phyloP scores from a whole-genome alignment of 1,140 invertebrate species.

The Oscheius sp. region DNA sequence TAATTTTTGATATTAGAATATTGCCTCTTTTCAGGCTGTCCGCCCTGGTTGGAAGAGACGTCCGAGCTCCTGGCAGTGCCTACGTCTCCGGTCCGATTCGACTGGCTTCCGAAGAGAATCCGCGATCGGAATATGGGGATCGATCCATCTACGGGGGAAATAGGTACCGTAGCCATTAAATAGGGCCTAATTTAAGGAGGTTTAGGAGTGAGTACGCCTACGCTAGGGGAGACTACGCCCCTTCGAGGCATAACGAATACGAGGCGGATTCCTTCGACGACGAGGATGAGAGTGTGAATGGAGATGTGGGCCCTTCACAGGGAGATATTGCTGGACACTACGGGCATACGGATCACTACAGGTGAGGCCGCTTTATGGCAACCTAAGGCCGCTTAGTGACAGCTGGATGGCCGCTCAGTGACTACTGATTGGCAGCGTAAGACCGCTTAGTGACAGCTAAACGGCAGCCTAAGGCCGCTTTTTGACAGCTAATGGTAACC shows the following conservation, averaged over 20 bases:
- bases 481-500: no score
- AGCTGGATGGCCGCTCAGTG: no score
- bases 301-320: not conserved
- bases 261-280: slow-evolving; percentile 34
- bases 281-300: slow-evolving; percentile 23
- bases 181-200: not conserved
- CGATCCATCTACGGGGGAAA: not conserved
- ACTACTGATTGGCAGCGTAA: no score
- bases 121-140: slow-evolving; percentile 10
- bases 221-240: not conserved
- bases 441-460: no score
- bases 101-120: slow-evolving; percentile 1
- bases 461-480: no score
- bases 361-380: no score
- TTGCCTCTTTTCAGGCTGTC: not conserved
- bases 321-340: slow-evolving; percentile 34
- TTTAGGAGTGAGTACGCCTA: not conserved
- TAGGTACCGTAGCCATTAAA: slow-evolving; percentile 2
- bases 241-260: not conserved
- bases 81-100: not conserved
- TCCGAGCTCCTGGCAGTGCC: slow-evolving; percentile 12
- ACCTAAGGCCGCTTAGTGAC: no score
- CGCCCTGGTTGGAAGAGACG: slow-evolving; percentile 21
- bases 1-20: no score
- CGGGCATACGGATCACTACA: slow-evolving; percentile 26